Conservation (phyloP, 2,113 vertebrate species). For the Garra rufa region DNA sequence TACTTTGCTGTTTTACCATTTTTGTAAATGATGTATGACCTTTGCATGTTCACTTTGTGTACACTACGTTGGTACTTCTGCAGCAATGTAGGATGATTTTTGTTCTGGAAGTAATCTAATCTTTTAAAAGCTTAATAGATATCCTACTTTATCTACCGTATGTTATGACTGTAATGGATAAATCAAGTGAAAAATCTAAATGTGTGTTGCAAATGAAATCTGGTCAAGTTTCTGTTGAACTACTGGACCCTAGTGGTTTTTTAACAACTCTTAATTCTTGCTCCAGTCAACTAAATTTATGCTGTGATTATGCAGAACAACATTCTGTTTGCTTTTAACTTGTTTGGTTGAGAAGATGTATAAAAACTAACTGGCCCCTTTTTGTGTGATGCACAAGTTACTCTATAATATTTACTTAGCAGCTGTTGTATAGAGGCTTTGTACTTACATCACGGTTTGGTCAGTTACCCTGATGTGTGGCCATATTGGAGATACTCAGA, state of each 20-base stretch:
- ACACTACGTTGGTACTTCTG: no score
- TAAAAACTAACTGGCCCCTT: background rate
- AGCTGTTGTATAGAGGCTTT: background rate
- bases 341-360: background rate
- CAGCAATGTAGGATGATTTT: no score
- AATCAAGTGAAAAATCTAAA: background rate
- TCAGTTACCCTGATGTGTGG: no score
- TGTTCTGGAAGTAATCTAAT: no score
- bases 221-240: background rate
- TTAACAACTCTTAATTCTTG: background rate
- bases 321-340: no score
- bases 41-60: no score
- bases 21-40: no score
- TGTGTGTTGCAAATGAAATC: background rate
- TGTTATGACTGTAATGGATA: background rate
- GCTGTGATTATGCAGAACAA: background rate
- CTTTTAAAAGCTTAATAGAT: background rate
- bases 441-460: no score
- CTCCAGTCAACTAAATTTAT: background rate
- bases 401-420: background rate
- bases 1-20: no score
- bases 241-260: background rate
- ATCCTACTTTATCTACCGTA: background rate
- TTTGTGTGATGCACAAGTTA: background rate
- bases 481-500: no score